phyloP scores from a whole-genome alignment of 1,140 invertebrate genomes.

The Dufourea novaeangliae region DNA sequence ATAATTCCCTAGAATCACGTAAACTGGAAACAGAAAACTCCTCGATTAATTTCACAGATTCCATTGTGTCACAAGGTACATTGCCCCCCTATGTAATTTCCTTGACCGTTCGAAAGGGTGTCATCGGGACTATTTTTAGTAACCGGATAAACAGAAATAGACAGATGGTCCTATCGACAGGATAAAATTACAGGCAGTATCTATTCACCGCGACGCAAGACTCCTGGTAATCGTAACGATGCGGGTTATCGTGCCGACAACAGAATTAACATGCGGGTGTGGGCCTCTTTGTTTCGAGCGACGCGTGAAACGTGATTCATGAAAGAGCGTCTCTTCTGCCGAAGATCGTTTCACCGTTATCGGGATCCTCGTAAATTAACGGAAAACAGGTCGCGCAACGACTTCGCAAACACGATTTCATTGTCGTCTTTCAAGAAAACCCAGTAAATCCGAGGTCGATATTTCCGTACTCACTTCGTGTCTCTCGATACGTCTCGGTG shows the following conservation, averaged over 20 bases:
- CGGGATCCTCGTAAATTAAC: not conserved
- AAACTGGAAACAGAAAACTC: conserved; percentile 85
- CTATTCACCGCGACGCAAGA: conserved; percentile 42
- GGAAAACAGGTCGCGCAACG: not conserved
- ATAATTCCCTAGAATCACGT: conserved; percentile 94
- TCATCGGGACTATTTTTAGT: conserved; percentile 47
- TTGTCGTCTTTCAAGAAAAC: too few relatives aligned
- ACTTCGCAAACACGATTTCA: not conserved
- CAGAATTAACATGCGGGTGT: conserved; percentile 55
- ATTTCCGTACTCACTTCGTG: conserved; percentile 87
- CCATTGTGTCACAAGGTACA: not conserved
- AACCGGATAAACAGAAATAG: conserved; percentile 1
- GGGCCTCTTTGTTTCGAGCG: conserved; percentile 18
- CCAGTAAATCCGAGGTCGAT: too few relatives aligned
- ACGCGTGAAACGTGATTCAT: not conserved
- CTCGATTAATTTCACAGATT: not conserved
- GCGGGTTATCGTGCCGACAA: conserved; percentile 39
- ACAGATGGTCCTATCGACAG: conserved; percentile 33
- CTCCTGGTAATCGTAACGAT: conserved; percentile 28
- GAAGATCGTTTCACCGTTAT: not conserved
- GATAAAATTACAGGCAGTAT: conserved; percentile 7
- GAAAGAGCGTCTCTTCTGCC: not conserved
- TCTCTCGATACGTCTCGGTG: conserved; percentile 88
- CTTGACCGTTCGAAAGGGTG: conserved; percentile 10
- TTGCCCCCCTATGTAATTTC: not conserved